Evolutionary conservation across 2,113 vertebrate species (phyloP).

Genomic region (Aldabrachelys gigantea): DNA sequence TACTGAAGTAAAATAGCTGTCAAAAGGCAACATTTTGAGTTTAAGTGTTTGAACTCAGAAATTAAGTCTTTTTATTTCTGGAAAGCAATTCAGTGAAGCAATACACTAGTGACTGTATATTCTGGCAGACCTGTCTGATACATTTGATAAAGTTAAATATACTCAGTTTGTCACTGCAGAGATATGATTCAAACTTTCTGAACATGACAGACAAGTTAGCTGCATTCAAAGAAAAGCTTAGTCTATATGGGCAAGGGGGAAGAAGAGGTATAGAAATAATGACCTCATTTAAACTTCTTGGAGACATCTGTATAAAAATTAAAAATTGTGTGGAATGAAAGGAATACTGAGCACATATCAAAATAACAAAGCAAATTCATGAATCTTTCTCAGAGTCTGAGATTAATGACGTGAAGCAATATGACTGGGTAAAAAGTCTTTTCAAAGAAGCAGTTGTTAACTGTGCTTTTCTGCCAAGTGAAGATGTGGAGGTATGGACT

Average conservation of each 20-base stretch:
- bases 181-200: not conserved
- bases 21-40: not conserved
- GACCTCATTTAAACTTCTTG: not conserved
- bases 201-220: not conserved
- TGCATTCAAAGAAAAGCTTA: constrained; percentile 7
- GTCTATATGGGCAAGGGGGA: not conserved
- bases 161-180: not conserved
- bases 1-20: not conserved
- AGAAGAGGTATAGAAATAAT: not conserved
- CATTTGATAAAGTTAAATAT: not conserved
- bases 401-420: not conserved
- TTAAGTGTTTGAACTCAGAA: constrained; percentile 5
- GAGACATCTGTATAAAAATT: not conserved
- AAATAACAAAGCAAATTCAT: not conserved
- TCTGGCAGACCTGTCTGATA: not conserved
- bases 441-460: not conserved
- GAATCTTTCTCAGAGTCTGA: not conserved
- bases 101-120: not conserved
- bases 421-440: not conserved
- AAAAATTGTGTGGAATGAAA: not conserved
- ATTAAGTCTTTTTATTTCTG: not conserved
- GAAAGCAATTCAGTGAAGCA: not conserved
- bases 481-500: not conserved
- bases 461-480: not conserved
- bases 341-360: not conserved